Conservation (phyloP, 2,888 invertebrate species). For the Abrostola triplasia region DNA sequence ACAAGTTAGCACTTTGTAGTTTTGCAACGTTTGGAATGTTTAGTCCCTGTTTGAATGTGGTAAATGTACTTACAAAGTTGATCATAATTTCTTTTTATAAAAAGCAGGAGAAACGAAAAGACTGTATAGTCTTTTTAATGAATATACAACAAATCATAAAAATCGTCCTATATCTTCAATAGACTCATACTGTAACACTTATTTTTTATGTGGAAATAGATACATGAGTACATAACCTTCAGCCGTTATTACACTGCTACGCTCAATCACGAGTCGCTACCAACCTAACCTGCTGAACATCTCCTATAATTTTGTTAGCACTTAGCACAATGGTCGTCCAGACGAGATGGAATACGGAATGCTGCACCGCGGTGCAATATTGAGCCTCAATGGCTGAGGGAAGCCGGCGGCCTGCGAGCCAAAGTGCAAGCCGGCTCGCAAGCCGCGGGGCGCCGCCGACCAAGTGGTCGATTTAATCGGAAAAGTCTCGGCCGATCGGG, state of each 20-base stretch:
- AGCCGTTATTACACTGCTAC: too few species aligned
- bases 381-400: constrained; percentile 27
- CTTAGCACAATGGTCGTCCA: constrained; percentile 37
- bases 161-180: too few species aligned
- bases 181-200: too few species aligned
- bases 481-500: constrained; percentile 26
- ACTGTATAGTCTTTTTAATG: too few species aligned
- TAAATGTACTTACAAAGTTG: too few species aligned
- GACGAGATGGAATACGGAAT: constrained; percentile 23
- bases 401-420: constrained; percentile 3
- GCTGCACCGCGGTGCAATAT: constrained; percentile 31
- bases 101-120: too few species aligned
- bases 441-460: constrained; percentile 17
- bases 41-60: too few species aligned
- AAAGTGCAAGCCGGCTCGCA: constrained; percentile 3
- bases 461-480: constrained; percentile 42
- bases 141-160: too few species aligned
- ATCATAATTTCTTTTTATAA: too few species aligned
- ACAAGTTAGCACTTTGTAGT: too few species aligned
- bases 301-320: neutral
- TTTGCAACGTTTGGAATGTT: too few species aligned
- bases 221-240: too few species aligned
- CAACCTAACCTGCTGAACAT: constrained; percentile 19
- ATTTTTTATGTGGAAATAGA: neutral
- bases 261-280: neutral